Evolutionary conservation across 2,113 vertebrate species (phyloP), one percentile per base, ranked within the genome.

Genomic region (Danionella cerebrum): DNA sequence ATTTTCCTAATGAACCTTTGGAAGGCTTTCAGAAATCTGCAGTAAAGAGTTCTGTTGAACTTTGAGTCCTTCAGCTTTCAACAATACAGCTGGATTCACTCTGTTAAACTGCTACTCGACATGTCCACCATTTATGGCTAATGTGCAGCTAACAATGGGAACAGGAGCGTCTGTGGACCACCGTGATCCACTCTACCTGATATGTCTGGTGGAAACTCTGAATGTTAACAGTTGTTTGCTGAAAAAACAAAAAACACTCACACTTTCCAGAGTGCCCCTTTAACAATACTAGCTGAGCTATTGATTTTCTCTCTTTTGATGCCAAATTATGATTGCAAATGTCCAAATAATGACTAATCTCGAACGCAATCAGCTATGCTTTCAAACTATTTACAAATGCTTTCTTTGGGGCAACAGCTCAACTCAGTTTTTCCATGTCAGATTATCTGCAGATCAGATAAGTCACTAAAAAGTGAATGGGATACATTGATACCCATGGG

Each of bases 201-300:
- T 67, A 77, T 69, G 76, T 81, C 77, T 81, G 13, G 54, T 59
- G 73, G 44, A 79, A 73, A 81, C 79, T 71, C 73, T 71, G 76
- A 79, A 78, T 42, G 60, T n/a, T n/a, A n/a, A n/a, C n/a, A n/a
- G n/a, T n/a, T n/a, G n/a, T n/a, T n/a, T n/a, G n/a, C n/a, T n/a
- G n/a, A n/a, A n/a, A n/a, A n/a, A n/a, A n/a, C n/a, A n/a, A n/a
- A n/a, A n/a, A n/a, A n/a, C n/a, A n/a, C n/a, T n/a, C n/a, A n/a
- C n/a, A n/a, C n/a, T n/a, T n/a, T n/a, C n/a, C n/a, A n/a, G n/a
- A n/a, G n/a, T n/a, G n/a, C n/a, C n/a, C n/a, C n/a, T n/a, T n/a
- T n/a, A 31, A 18, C 14, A 42, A 59, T 13, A 44, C 24, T 8
- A 31, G 44, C 18, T 27, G 36, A 16, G 22, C 24, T 16, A 27